These are phyloP conservation scores for Vireo altiloquus DNA, from an alignment of 2,113 vertebrate species.

Conservation along the genomic window DNA sequence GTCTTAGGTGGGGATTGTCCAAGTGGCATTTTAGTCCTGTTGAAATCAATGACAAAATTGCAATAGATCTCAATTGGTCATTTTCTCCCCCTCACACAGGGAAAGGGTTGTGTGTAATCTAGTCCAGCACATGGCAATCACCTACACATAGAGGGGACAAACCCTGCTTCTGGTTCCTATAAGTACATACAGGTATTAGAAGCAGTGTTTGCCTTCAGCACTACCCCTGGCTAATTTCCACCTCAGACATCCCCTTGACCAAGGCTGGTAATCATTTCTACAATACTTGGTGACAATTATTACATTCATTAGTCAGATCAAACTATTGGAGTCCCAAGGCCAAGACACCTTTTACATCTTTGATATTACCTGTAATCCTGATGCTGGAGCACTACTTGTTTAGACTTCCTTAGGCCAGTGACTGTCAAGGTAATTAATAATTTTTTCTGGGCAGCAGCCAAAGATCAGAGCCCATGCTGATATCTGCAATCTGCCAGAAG, in stretches of 20 bases:
- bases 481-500: background rate
- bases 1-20: background rate
- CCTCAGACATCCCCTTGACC: background rate
- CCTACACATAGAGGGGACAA: background rate
- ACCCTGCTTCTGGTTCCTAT: background rate
- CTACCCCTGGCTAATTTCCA: background rate
- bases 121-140: background rate
- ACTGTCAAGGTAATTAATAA: background rate
- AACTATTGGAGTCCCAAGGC: background rate
- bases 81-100: background rate
- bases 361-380: background rate
- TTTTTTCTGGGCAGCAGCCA: conserved; percentile 1
- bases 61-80: background rate
- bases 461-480: conserved; percentile 31
- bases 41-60: background rate
- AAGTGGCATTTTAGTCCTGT: background rate
- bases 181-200: background rate
- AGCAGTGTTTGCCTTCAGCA: background rate
- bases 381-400: background rate
- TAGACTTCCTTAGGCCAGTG: background rate
- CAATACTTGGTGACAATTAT: background rate
- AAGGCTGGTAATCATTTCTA: background rate
- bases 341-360: background rate
- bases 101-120: background rate
- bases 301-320: background rate